Conservation (phyloP, 2,888 invertebrate genomes). For the Platycnemis pennipes region DNA sequence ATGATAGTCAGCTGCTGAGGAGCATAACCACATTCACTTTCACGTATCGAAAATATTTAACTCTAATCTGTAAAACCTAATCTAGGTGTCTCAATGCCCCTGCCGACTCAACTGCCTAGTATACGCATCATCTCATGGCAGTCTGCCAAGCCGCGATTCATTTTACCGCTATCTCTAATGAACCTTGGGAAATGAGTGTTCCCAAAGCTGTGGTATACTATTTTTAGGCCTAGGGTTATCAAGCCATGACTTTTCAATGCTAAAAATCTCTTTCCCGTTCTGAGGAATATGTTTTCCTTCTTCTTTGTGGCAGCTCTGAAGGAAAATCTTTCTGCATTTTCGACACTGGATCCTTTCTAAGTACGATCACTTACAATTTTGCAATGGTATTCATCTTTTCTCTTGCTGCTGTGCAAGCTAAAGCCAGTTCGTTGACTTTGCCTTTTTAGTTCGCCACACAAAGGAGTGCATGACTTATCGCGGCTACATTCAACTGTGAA, state of each 20-base stretch:
- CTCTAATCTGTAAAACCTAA: too few species aligned
- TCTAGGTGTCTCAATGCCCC: too few species aligned
- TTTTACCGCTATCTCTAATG: too few species aligned
- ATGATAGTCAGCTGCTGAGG: too few species aligned
- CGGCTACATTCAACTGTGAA: neutral
- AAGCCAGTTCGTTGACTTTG: neutral
- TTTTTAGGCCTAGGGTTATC: neutral
- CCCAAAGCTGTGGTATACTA: too few species aligned
- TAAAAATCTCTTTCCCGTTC: neutral
- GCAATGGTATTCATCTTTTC: neutral
- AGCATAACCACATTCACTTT: too few species aligned
- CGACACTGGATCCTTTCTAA: neutral
- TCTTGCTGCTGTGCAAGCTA: neutral
- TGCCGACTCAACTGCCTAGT: too few species aligned
- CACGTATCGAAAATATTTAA: too few species aligned
- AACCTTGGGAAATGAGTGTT: too few species aligned
- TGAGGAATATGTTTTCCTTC: neutral
- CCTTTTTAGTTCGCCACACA: neutral
- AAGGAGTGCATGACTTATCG: neutral
- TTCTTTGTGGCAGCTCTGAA: neutral
- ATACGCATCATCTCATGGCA: too few species aligned
- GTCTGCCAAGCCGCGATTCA: too few species aligned
- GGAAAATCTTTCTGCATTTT: neutral
- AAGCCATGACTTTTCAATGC: neutral
- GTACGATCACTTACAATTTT: neutral